A percentile compares a stretch with the other conserved stretches of the same genome.
These are phyloP conservation scores for Stenurella melanura DNA, from an alignment of 2,888 invertebrate genomes.

Conservation along the genomic window DNA sequence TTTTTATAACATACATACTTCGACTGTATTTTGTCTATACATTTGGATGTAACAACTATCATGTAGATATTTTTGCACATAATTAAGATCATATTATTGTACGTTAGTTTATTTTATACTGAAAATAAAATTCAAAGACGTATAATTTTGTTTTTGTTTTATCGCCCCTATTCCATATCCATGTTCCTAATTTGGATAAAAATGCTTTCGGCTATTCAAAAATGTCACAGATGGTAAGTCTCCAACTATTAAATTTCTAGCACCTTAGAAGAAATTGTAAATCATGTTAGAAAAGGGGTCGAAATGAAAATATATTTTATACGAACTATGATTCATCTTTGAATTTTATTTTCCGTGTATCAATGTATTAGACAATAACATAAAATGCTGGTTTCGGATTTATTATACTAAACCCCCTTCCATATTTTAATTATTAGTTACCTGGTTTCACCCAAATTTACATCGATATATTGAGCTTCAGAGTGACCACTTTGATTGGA, in stretches of 20 bases:
- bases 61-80: slow-evolving; percentile 4
- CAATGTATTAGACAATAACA: no score
- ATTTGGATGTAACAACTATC: neutral
- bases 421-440: no score
- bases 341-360: neutral
- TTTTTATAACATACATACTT: neutral
- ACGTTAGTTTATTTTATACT: slow-evolving; percentile 1
- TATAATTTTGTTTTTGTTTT: slow-evolving; percentile 7
- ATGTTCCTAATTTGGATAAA: slow-evolving; percentile 2
- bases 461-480: no score
- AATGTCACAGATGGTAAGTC: neutral
- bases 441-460: no score
- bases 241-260: neutral
- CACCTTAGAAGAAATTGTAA: neutral
- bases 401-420: no score
- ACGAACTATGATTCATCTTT: neutral
- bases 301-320: neutral
- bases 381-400: no score
- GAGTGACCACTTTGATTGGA: no score
- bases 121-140: slow-evolving; percentile 7
- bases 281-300: neutral
- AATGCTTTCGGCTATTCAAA: neutral
- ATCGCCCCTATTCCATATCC: neutral
- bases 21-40: neutral
- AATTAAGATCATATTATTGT: neutral